Conservation (phyloP, 2,797 vertebrate species). For the Pantherophis vulpinus region DNA sequence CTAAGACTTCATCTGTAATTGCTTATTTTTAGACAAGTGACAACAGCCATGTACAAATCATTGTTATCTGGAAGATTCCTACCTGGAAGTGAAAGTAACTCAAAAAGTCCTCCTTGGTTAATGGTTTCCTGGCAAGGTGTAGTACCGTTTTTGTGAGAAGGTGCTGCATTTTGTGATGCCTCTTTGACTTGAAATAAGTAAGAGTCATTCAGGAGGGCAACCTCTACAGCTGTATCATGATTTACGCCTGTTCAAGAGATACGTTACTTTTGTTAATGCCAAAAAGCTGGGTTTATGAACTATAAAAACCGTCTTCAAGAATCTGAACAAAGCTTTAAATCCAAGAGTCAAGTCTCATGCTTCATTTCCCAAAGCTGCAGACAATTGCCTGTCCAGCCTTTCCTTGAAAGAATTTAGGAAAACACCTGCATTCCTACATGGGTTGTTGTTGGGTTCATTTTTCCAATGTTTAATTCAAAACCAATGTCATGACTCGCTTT, state of each 20-base stretch:
- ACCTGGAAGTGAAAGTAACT: slow-evolving; percentile 74
- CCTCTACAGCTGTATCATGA: slow-evolving; percentile 81
- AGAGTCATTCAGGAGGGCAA: slow-evolving; percentile 81
- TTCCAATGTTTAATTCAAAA: neutral
- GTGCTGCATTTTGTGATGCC: slow-evolving; percentile 71
- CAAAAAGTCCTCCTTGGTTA: slow-evolving; percentile 1
- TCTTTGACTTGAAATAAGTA: slow-evolving; percentile 59
- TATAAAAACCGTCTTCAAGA: neutral
- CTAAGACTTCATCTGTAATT: neutral
- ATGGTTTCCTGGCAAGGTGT: slow-evolving; percentile 62
- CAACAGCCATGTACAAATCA: neutral
- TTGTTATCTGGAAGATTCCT: slow-evolving; percentile 35
- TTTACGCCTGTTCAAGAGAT: slow-evolving; percentile 79
- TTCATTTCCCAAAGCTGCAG: neutral
- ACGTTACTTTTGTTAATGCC: neutral
- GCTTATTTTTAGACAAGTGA: slow-evolving; percentile 10
- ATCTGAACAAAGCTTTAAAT: neutral
- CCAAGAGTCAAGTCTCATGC: neutral
- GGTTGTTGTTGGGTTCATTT: neutral
- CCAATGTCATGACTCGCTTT: neutral
- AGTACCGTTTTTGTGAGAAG: slow-evolving; percentile 75
- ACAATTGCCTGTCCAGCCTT: neutral
- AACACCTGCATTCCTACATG: neutral
- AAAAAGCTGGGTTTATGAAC: slow-evolving; percentile 1
- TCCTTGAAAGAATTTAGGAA: neutral